phyloP scores from a whole-genome alignment of 2,113 vertebrate genomes.

The Pundamilia nyererei region DNA sequence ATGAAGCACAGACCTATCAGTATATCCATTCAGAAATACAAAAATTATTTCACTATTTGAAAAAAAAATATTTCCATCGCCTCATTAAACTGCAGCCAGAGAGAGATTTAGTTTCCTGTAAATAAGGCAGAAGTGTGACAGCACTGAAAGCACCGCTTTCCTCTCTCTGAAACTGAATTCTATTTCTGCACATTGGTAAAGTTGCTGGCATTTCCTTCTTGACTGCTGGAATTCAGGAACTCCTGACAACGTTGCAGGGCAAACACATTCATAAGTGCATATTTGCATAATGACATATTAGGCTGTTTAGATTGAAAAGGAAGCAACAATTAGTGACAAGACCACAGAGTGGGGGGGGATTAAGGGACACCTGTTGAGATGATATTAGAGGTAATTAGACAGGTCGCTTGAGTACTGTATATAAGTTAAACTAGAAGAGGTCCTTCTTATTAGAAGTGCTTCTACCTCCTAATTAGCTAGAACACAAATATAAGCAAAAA shows the following conservation, averaged over 20 bases:
- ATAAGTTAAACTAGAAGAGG: neutral
- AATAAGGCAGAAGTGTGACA: neutral
- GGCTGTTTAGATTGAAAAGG: constrained; percentile 38
- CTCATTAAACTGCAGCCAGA: constrained; percentile 18
- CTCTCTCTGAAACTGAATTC: neutral
- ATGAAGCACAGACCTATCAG: neutral
- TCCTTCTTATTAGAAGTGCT: neutral
- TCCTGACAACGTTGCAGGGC: neutral
- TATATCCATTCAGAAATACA: neutral
- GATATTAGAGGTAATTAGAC: neutral
- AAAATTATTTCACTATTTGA: neutral
- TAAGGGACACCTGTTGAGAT: constrained; percentile 11
- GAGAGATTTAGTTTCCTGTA: constrained; percentile 5
- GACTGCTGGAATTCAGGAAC: constrained; percentile 8
- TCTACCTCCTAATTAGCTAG: neutral
- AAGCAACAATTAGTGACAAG: constrained; percentile 28
- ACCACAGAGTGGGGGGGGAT: neutral
- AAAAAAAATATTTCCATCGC: neutral
- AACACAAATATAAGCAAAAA: neutral
- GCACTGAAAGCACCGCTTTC: neutral
- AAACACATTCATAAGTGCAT: constrained; percentile 20
- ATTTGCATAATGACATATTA: constrained; percentile 63
- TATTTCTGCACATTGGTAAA: constrained; percentile 32
- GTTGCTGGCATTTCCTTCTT: constrained; percentile 27
- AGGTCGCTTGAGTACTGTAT: neutral